phyloP scores from a whole-genome alignment of 2,888 invertebrate species.

The Acanthopleura granulata region DNA sequence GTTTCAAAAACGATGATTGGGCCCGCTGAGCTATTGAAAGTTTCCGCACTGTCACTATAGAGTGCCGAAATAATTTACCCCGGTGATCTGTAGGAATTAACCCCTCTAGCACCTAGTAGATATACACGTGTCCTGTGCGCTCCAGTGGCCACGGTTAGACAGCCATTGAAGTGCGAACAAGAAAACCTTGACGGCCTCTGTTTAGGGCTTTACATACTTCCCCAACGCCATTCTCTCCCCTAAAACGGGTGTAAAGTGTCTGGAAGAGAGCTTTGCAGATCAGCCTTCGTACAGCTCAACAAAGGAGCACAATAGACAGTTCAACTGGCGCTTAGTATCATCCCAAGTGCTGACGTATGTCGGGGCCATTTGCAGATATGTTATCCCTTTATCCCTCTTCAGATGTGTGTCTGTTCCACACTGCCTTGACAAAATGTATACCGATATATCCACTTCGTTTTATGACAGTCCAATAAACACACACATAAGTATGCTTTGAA shows the following conservation, averaged over 20 bases:
- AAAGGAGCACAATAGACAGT: neutral
- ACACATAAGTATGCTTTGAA: too few species aligned
- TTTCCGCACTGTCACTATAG: neutral
- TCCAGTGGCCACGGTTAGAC: neutral
- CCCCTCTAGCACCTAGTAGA: too few species aligned
- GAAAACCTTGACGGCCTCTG: neutral
- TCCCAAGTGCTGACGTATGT: neutral
- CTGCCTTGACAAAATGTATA: too few species aligned
- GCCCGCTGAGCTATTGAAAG: conserved; percentile 26
- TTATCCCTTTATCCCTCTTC: too few species aligned
- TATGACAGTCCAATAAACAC: too few species aligned
- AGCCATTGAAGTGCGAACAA: neutral
- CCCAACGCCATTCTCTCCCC: neutral
- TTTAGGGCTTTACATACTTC: neutral
- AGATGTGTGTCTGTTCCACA: too few species aligned
- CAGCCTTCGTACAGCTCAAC: neutral
- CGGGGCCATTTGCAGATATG: neutral
- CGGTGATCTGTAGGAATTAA: neutral
- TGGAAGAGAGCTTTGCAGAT: neutral
- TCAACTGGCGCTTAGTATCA: conserved; percentile 1
- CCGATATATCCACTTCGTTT: too few species aligned
- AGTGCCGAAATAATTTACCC: conserved; percentile 13
- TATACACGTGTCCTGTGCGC: neutral
- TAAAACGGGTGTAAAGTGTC: neutral
- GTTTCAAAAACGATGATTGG: conserved; percentile 22